phyloP scores from a whole-genome alignment of 2,113 vertebrate species.

The Phoxinus phoxinus region DNA sequence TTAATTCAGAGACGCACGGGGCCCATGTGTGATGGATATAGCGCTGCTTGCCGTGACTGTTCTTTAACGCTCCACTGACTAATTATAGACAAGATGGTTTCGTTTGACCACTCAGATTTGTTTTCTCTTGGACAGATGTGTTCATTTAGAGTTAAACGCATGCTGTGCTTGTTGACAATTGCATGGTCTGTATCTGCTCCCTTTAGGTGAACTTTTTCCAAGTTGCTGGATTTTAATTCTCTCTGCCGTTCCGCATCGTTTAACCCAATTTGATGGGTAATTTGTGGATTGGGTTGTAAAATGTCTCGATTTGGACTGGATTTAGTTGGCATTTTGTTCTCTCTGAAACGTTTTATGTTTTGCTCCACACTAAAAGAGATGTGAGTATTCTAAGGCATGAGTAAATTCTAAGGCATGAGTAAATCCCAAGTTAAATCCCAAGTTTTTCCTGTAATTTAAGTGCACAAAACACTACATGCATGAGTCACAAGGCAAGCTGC shows the following conservation, averaged over 20 bases:
- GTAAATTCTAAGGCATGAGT: no score
- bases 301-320: neutral
- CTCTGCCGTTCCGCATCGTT: neutral
- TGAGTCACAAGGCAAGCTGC: neutral
- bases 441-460: conserved; percentile 29
- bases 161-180: neutral
- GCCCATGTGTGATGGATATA: neutral
- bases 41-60: neutral
- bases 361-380: neutral
- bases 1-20: neutral
- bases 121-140: conserved; percentile 10
- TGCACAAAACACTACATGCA: conserved; percentile 24
- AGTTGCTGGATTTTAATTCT: neutral
- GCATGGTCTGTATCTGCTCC: neutral
- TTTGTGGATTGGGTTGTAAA: conserved; percentile 13
- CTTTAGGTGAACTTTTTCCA: neutral
- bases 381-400: no score
- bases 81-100: conserved; percentile 28
- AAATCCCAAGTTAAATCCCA: neutral
- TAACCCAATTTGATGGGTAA: conserved; percentile 12
- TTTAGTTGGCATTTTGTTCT: neutral
- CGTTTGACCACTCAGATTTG: neutral
- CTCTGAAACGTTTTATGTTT: neutral
- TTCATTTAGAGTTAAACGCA: neutral
- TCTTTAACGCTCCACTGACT: neutral